Conservation (phyloP, 1,140 invertebrate genomes). For the Lithobius niger region DNA sequence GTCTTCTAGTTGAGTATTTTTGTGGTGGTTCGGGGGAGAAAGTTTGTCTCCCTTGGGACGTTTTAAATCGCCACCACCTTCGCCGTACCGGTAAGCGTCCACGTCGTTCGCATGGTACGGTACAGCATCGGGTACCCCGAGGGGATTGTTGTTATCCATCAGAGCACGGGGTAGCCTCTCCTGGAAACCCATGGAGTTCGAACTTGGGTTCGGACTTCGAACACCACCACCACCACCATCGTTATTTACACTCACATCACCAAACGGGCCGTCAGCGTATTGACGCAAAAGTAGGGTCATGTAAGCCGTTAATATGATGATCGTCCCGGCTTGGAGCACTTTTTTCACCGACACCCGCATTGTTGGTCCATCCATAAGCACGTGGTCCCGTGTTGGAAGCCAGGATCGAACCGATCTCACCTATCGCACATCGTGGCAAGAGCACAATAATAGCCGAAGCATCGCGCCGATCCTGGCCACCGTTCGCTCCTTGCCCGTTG, state of each 20-base stretch:
- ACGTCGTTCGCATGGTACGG: neutral
- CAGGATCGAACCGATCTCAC: neutral
- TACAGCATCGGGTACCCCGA: neutral
- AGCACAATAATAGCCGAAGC: too few relatives aligned
- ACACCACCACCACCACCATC: neutral
- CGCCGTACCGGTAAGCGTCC: neutral
- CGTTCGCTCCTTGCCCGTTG: too few relatives aligned
- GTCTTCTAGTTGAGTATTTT: conserved; percentile 58
- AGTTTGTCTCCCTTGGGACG: neutral
- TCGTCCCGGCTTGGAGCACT: conserved; percentile 1
- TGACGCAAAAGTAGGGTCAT: conserved; percentile 6
- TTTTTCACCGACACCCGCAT: conserved; percentile 6
- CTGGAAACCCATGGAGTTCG: neutral
- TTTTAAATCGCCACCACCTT: neutral
- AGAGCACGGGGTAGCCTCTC: neutral
- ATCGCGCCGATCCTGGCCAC: too few relatives aligned
- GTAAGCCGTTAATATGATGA: conserved; percentile 5
- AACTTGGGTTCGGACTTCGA: neutral
- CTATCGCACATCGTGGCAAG: neutral
- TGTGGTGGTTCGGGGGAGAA: neutral
- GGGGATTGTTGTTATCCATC: neutral
- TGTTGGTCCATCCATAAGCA: neutral
- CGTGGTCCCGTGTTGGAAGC: neutral
- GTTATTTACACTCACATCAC: too few relatives aligned
- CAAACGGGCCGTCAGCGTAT: neutral